Base-by-base conservation (phyloP, 1,140 invertebrate genomes). In the Eulimnadia texana region DNA sequence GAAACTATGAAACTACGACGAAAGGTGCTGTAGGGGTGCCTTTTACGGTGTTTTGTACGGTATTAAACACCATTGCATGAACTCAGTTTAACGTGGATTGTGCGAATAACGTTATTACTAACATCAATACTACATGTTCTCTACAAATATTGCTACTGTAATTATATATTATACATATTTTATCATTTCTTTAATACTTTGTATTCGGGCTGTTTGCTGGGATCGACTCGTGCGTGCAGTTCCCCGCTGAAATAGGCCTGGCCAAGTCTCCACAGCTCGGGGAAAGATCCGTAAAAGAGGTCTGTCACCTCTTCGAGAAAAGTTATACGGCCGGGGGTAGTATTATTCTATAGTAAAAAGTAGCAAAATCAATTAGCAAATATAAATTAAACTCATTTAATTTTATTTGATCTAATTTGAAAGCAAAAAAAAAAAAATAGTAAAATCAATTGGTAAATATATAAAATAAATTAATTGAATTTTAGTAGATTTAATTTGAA, bases 181-280 rank as follows among this genome's bases (percentile, higher is more conserved):
- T n/a, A n/a, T n/a, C n/a, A n/a, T n/a, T n/a, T n/a, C n/a, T n/a
- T n/a, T n/a, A n/a, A n/a, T 68, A 84, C 83, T 75, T 87, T 87
- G 66, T 86, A 86, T 64, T 81, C 78, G 42, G 75, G 71, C 68
- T 86, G 82, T 69, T 85, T 84, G 33, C 79, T 79, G 1, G 77
- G 73, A 70, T 88, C 81, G 50, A 86, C 80, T 61, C 81, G 80
- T 1, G 84, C 80, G 65, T 84, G 78, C 11, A 94, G 70, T 68
- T 92, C 88, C 2, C 87, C 88, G 13, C 82, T 84, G 69, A 94
- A 91, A 73, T 94, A 95, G 56, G 85, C 82, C 70, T 92, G 88
- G 2, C 90, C 89, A 2, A 95, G 77, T 72, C 86, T 85, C 89
- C 90, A 93, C 10, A 94, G 74, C 72, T 92, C 86, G 0, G 89